Conservation (phyloP, 2,888 invertebrate genomes). For the Platycnemis pennipes region DNA sequence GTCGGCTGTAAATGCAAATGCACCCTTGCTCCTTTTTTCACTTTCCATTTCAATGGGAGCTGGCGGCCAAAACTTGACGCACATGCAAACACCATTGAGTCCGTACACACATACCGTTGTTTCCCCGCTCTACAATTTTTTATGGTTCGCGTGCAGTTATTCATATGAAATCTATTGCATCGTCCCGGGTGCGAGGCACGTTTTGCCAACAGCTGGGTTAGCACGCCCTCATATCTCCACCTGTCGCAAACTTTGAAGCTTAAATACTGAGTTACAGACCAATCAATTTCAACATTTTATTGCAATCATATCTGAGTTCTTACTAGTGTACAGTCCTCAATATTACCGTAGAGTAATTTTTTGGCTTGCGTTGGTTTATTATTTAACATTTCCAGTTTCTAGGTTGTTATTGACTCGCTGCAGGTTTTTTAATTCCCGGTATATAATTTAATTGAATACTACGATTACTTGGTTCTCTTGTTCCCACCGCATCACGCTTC, state of each 20-base stretch:
- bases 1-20: slow-evolving; percentile 16
- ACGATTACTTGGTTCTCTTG: background rate
- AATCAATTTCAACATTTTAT: no score
- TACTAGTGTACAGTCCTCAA: no score
- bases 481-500: background rate
- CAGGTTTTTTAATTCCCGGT: background rate
- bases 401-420: background rate
- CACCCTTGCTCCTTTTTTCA: background rate
- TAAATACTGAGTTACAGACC: no score
- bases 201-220: background rate
- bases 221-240: background rate
- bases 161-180: background rate
- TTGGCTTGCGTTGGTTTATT: no score
- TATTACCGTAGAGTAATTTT: no score
- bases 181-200: background rate
- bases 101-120: background rate
- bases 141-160: background rate
- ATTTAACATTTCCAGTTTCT: no score
- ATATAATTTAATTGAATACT: background rate
- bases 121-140: background rate
- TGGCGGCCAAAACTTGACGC: background rate
- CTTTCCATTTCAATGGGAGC: slow-evolving; percentile 1
- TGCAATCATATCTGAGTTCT: no score
- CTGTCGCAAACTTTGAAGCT: background rate
- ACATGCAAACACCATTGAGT: background rate